A percentile compares a stretch with the other conserved stretches of the same genome.
Evolutionary conservation across 2,888 invertebrate species (phyloP).

Genomic region (Amiota communis): DNA sequence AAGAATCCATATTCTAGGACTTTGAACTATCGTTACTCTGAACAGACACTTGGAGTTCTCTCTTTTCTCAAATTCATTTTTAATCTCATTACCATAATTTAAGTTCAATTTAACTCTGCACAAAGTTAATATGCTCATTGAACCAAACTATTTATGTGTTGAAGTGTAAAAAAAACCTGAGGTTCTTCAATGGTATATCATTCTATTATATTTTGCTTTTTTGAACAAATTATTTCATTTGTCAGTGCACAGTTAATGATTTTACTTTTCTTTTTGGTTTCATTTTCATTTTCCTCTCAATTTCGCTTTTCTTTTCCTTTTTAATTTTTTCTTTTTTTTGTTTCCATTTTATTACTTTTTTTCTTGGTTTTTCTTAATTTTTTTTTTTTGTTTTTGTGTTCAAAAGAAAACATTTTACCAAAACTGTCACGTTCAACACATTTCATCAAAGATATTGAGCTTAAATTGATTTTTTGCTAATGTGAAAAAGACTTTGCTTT

Average conservation of each 20-base stretch:
- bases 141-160: too few relatives aligned
- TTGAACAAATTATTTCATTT: constrained; percentile 12
- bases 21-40: too few relatives aligned
- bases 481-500: constrained; percentile 3
- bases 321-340: not conserved
- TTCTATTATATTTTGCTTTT: not conserved
- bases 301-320: not conserved
- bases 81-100: too few relatives aligned
- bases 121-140: too few relatives aligned
- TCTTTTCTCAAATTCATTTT: too few relatives aligned
- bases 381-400: constrained; percentile 23
- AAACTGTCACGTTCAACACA: constrained; percentile 57
- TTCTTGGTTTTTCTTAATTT: not conserved
- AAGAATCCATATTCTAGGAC: too few relatives aligned
- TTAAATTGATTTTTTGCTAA: constrained; percentile 54
- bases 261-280: constrained; percentile 1
- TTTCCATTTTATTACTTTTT: not conserved
- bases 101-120: too few relatives aligned
- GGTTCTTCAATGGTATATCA: too few relatives aligned
- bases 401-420: constrained; percentile 36
- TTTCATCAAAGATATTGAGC: constrained; percentile 60
- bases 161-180: too few relatives aligned
- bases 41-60: too few relatives aligned
- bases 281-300: not conserved
- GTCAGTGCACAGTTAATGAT: not conserved